A percentile compares a stretch with the other conserved stretches of the same genome.
These are phyloP conservation scores for Mechanitis mazaeus DNA, from an alignment of 2,888 invertebrate species.

Conservation along the genomic window DNA sequence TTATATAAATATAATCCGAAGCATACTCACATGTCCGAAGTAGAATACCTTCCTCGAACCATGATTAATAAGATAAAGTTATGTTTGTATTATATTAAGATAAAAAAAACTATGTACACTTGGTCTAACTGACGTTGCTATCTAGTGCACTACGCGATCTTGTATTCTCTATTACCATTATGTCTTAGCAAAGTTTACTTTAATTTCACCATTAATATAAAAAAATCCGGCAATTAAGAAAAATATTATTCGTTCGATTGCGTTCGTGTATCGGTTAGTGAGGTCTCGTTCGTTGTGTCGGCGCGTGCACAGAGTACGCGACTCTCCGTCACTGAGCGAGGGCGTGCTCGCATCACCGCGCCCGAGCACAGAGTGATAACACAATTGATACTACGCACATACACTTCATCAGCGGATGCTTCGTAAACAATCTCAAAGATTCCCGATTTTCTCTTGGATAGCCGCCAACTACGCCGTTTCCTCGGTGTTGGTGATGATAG, in stretches of 20 bases:
- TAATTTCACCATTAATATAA: not conserved
- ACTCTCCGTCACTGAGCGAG: slow-evolving; percentile 43
- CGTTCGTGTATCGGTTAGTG: slow-evolving; percentile 56
- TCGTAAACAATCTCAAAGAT: slow-evolving; percentile 43
- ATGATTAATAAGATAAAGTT: slow-evolving; percentile 39
- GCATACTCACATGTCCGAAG: slow-evolving; percentile 66
- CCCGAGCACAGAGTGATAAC: slow-evolving; percentile 68
- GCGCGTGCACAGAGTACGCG: slow-evolving; percentile 28
- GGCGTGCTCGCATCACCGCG: slow-evolving; percentile 54
- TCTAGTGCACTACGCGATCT: too few species aligned
- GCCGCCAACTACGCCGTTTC: slow-evolving; percentile 21
- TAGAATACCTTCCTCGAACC: slow-evolving; percentile 71
- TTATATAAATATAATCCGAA: slow-evolving; percentile 4
- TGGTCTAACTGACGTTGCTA: too few species aligned
- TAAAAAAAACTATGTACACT: not conserved
- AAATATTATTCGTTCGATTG: slow-evolving; percentile 44
- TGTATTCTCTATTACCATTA: too few species aligned
- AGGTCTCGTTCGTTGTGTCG: slow-evolving; percentile 51
- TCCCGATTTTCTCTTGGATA: slow-evolving; percentile 33
- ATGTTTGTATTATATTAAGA: slow-evolving; percentile 5
- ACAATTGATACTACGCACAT: slow-evolving; percentile 56
- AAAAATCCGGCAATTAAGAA: slow-evolving; percentile 19
- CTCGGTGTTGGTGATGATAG: slow-evolving; percentile 5
- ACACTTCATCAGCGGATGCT: slow-evolving; percentile 41
- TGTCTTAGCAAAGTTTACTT: too few species aligned